Percentiles rank a stretch among this genome's conserved stretches.
Conservation (phyloP, 2,888 invertebrate genomes). For the Drosophila eohydei region DNA sequence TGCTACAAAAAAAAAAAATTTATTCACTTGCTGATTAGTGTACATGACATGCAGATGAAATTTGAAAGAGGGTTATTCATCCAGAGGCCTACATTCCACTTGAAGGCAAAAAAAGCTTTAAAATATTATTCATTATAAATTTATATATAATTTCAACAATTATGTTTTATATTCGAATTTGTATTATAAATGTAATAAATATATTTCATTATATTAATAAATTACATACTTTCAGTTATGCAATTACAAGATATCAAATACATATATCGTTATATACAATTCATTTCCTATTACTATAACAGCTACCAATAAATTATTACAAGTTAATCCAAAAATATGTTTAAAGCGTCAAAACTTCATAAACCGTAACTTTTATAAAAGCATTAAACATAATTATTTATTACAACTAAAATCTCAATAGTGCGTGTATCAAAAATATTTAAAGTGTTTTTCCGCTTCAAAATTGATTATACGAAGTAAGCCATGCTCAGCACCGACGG, state of each 20-base stretch:
- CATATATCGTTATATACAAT: slow-evolving; percentile 28
- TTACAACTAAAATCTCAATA: slow-evolving; percentile 33
- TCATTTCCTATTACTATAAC: slow-evolving; percentile 14
- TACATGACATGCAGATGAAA: too few species aligned
- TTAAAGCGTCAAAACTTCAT: slow-evolving; percentile 8
- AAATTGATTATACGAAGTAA: slow-evolving; percentile 77
- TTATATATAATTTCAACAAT: slow-evolving; percentile 7
- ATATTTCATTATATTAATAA: slow-evolving; percentile 23
- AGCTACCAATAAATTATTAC: slow-evolving; percentile 40
- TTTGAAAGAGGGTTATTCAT: too few species aligned
- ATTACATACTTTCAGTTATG: slow-evolving; percentile 26
- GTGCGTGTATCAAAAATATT: slow-evolving; percentile 2
- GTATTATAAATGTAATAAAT: slow-evolving; percentile 47
- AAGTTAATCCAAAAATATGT: slow-evolving; percentile 24
- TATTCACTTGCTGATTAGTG: too few species aligned
- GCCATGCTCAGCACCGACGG: slow-evolving; percentile 83
- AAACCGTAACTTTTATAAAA: slow-evolving; percentile 11
- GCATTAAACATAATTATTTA: slow-evolving; percentile 12
- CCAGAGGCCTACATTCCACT: too few species aligned
- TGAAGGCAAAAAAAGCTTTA: neutral
- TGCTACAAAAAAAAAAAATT: neutral
- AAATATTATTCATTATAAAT: neutral
- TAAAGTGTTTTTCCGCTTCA: slow-evolving; percentile 37
- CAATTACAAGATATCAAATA: slow-evolving; percentile 24
- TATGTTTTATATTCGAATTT: slow-evolving; percentile 21